Evolutionary conservation across 2,113 vertebrate species (phyloP).

Genomic region (Dasyurus viverrinus): DNA sequence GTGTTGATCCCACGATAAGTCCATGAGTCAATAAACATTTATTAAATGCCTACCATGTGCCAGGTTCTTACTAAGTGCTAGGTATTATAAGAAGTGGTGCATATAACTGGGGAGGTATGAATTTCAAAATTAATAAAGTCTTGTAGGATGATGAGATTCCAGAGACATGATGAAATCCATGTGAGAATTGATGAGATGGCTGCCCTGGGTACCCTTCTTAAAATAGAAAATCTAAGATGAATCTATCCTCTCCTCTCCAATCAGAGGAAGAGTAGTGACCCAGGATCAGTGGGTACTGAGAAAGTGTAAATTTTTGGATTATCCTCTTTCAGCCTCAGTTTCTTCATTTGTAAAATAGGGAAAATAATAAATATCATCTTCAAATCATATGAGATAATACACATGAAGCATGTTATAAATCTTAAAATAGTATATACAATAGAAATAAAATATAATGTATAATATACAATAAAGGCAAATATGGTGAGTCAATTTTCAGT

Average conservation of each 20-base stretch:
- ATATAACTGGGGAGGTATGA: background rate
- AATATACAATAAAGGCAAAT: background rate
- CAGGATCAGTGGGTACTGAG: background rate
- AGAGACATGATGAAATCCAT: background rate
- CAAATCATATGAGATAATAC: background rate
- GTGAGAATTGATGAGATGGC: background rate
- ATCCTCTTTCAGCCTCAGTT: background rate
- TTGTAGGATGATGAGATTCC: background rate
- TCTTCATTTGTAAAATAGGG: constrained; percentile 13
- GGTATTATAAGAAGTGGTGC: background rate
- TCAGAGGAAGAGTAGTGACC: background rate
- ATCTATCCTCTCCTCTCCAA: background rate
- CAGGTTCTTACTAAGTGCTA: background rate
- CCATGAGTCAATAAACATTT: background rate
- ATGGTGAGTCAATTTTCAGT: background rate
- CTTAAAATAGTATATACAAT: background rate
- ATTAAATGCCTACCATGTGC: background rate
- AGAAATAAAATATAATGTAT: too few relatives aligned
- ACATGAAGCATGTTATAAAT: background rate
- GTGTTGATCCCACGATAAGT: background rate
- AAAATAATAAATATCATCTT: background rate
- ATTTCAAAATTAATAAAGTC: background rate
- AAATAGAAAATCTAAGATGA: background rate
- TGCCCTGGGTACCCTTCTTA: background rate
- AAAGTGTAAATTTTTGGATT: background rate